These are phyloP conservation scores for Lepus timidus DNA, from an alignment of 2,113 vertebrate genomes.

Conservation along the genomic window DNA sequence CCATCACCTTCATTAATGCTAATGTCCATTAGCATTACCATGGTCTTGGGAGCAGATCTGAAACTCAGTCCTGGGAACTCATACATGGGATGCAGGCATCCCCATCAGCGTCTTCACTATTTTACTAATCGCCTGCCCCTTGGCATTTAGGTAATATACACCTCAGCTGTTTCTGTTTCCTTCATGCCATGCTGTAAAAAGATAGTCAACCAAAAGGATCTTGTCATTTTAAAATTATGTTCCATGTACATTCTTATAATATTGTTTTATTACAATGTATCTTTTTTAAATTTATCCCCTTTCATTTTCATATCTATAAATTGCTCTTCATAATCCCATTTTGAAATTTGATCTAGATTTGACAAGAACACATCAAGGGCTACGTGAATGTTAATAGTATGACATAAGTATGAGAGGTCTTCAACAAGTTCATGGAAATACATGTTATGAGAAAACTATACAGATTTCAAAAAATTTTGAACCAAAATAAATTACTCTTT, in stretches of 20 bases:
- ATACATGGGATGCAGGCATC: too few relatives aligned
- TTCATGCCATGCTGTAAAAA: not conserved
- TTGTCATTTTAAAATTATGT: not conserved
- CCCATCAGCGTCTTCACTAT: too few relatives aligned
- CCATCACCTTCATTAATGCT: too few relatives aligned
- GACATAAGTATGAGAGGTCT: not conserved
- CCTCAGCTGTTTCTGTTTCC: not conserved
- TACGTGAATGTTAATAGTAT: not conserved
- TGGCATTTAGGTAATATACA: not conserved
- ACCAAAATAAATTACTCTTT: too few relatives aligned
- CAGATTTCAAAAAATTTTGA: too few relatives aligned
- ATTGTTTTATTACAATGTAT: not conserved
- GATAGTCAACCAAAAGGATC: not conserved
- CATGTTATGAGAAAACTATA: too few relatives aligned
- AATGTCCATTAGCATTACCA: too few relatives aligned
- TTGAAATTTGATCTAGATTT: conserved; percentile 29
- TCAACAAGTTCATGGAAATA: too few relatives aligned
- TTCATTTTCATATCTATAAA: conserved; percentile 21
- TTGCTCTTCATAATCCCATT: not conserved
- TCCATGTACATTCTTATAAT: not conserved
- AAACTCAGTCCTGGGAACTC: too few relatives aligned
- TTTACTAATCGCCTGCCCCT: too few relatives aligned
- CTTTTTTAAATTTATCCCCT: conserved; percentile 16
- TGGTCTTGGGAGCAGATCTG: too few relatives aligned
- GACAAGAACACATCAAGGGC: not conserved